A percentile compares a stretch with the other conserved stretches of the same genome.
Conservation (phyloP, 30 jellyfish, hydroid and myxozoan species). For the Cassiopea xamachana region DNA sequence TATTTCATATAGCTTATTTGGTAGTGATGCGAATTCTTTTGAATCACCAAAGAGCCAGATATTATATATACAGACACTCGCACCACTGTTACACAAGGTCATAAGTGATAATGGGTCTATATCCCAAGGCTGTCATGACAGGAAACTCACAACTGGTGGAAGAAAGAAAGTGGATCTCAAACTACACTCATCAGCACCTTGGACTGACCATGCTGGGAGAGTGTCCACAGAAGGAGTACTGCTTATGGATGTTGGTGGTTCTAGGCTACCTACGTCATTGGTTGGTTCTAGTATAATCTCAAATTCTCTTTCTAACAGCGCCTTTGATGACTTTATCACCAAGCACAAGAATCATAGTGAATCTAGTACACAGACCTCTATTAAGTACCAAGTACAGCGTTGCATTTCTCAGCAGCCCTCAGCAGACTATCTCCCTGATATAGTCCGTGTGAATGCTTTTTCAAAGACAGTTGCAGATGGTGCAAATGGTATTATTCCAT, state of each 20-base stretch:
- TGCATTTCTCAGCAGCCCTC: conserved; percentile 57
- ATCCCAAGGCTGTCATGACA: conserved; percentile 31
- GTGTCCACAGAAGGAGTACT: conserved; percentile 48
- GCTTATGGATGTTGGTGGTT: conserved; percentile 45
- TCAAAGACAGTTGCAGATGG: conserved; percentile 56
- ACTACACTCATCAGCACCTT: conserved; percentile 51
- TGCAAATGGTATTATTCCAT: conserved; percentile 62
- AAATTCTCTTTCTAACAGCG: background rate
- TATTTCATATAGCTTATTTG: conserved; percentile 20
- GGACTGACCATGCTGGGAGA: conserved; percentile 2
- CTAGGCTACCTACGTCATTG: conserved; percentile 38
- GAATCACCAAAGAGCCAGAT: conserved; percentile 27
- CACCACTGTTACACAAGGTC: background rate
- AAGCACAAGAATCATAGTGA: background rate
- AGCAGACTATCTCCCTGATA: conserved; percentile 43
- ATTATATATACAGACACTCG: conserved; percentile 14
- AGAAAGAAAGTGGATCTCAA: background rate
- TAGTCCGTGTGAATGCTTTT: conserved; percentile 62
- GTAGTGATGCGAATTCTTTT: conserved; percentile 32
- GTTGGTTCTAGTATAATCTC: conserved; percentile 37
- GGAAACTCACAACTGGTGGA: background rate
- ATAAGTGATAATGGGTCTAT: conserved; percentile 41
- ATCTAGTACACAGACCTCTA: background rate
- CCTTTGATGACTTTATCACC: conserved; percentile 16
- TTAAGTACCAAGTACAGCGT: no score